Evolutionary conservation across 1,140 invertebrate species (phyloP), one percentile per base, ranked within the genome.

Genomic region (Eumaeus atala): DNA sequence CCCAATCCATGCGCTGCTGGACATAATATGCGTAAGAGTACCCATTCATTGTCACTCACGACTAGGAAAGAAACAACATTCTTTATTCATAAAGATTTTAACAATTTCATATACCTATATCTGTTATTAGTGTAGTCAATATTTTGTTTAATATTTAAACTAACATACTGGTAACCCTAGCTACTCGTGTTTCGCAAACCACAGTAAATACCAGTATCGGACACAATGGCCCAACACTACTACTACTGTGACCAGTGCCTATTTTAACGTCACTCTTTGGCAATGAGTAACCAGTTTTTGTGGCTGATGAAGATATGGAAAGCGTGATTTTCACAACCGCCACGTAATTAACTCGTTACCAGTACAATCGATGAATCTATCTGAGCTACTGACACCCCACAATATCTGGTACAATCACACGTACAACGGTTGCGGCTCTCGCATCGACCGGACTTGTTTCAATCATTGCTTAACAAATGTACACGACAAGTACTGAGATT

Each of bases 201-300:
- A 14, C 12, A 16, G 14, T 14, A 12, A 40, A 76, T 68, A 62
- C 64, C 61, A 65, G 56, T 51, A 38, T 54, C 40, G 51, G 40
- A 54, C 17, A 70, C 71, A 77, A 73, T 73, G 72, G 71, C 60
- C 52, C 68, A 59, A 80, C 55, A 58, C 47, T 34, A 47, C 66
- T 61, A 54, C 66, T 66, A 73, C 74, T 74, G 61, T 62, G 61
- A 64, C 59, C 66, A 58, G 70, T 70, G 70, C 70, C 71, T 69
- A 75, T 75, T 77, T 75, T 70, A 71, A 54, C 66, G 66, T 62
- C 52, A 60, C 47, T 59, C 57, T 81, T 74, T 70, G 60, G 73
- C 68, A 84, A 79, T 48, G 40, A n/a, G 49, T 55, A 68, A 81
- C 76, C 61, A 77, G 72, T 79, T 80, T 77, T 78, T 76, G 66